Percentiles rank a stretch among this genome's conserved stretches.
These are phyloP conservation scores for Dendroctonus ponderosae DNA, from an alignment of 1,140 invertebrate genomes.

Conservation along the genomic window DNA sequence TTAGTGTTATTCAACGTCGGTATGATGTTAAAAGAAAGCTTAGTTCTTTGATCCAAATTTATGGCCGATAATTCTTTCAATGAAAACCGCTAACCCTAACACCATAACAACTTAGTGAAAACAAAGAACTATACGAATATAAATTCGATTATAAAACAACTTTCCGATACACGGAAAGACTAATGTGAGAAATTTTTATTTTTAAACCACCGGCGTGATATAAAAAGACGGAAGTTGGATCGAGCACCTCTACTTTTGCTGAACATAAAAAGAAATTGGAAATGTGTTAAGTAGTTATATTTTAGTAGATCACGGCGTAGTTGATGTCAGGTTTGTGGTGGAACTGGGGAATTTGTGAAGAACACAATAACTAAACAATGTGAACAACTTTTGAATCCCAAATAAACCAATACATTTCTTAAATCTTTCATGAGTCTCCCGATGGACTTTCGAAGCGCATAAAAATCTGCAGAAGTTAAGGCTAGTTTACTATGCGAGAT, in stretches of 20 bases:
- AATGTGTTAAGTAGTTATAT: too few relatives aligned
- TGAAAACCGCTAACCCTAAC: conserved; percentile 1
- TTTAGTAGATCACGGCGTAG: too few relatives aligned
- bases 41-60: conserved; percentile 6
- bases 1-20: too few relatives aligned
- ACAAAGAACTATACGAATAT: not conserved
- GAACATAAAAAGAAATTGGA: not conserved
- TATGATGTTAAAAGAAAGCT: not conserved
- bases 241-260: too few relatives aligned
- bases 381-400: too few relatives aligned
- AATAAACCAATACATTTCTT: too few relatives aligned
- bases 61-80: conserved; percentile 11
- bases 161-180: conserved; percentile 3
- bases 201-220: conserved; percentile 7
- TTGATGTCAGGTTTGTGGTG: too few relatives aligned
- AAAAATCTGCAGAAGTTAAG: too few relatives aligned
- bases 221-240: conserved; percentile 3
- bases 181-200: conserved; percentile 16
- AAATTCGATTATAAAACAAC: conserved; percentile 7
- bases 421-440: too few relatives aligned
- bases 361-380: too few relatives aligned
- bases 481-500: not conserved
- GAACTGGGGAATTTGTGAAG: too few relatives aligned
- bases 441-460: too few relatives aligned
- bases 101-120: conserved; percentile 4